phyloP scores from a whole-genome alignment of 2,888 invertebrate species.

The Octodonta nipae region DNA sequence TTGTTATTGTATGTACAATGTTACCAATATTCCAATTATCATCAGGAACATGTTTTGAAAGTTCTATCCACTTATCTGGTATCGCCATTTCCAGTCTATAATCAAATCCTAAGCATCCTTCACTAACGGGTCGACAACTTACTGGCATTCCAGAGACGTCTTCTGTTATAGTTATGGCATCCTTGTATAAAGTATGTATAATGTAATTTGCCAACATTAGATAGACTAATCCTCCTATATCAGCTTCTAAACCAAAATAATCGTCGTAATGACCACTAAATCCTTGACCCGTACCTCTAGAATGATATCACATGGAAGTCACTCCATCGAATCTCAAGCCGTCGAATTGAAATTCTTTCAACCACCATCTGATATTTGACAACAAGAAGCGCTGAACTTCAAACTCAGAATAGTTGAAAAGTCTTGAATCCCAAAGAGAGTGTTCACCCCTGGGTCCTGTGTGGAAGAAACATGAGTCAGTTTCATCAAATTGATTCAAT shows the following conservation, averaged over 20 bases:
- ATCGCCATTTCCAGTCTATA: slow-evolving; percentile 93
- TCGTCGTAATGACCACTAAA: slow-evolving; percentile 92
- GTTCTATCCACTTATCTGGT: slow-evolving; percentile 96
- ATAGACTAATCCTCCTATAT: slow-evolving; percentile 90
- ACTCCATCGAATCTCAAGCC: slow-evolving; percentile 98
- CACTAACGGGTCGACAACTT: slow-evolving; percentile 78
- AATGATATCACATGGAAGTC: slow-evolving; percentile 96
- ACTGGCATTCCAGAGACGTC: slow-evolving; percentile 99
- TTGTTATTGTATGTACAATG: slow-evolving; percentile 83
- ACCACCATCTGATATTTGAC: slow-evolving; percentile 96
- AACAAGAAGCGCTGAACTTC: slow-evolving; percentile 90
- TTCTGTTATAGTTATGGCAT: slow-evolving; percentile 89
- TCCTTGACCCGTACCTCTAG: slow-evolving; percentile 50
- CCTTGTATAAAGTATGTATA: slow-evolving; percentile 63
- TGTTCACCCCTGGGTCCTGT: slow-evolving; percentile 80
- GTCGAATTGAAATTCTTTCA: slow-evolving; percentile 94
- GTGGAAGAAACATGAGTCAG: slow-evolving; percentile 67
- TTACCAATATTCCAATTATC: slow-evolving; percentile 90
- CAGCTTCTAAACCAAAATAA: slow-evolving; percentile 91
- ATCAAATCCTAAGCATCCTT: slow-evolving; percentile 83
- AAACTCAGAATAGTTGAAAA: slow-evolving; percentile 67
- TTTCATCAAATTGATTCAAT: slow-evolving; percentile 93
- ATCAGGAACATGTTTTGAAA: slow-evolving; percentile 68
- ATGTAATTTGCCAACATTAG: slow-evolving; percentile 88
- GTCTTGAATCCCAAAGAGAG: slow-evolving; percentile 88